Base-by-base conservation (phyloP, 2,113 vertebrate species). In the Notarius lentiginosus region DNA sequence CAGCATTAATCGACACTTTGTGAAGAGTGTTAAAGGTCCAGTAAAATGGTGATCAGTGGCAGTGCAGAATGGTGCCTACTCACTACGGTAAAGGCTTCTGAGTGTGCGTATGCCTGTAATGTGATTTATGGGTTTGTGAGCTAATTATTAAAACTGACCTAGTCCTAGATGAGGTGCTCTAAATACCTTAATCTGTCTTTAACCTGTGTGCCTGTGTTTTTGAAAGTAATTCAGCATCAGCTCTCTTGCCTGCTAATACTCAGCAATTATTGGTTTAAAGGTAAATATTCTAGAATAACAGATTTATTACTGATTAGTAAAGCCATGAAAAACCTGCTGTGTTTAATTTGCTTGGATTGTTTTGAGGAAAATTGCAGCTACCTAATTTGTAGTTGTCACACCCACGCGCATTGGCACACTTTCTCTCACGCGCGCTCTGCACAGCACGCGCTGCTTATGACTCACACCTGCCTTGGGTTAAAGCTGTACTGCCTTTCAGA, bases 121-220 rank as follows among this genome's bases (percentile, higher is more conserved):
- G 22, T 76, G 73, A 76, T 24, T 17, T 68, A 17, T 70, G 34
- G 55, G 55, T 75, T 82, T 79, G 68, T 34, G 11, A 7, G 66
- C 20, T 5, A 58, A 60, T 80, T 88, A 84, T 82, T 87, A 84
- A 86, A 89, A 79, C 41, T 88, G 89, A 89, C 89, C 88, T 87
- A 90, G 70, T 91, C 84, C 79, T 87, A 82, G 81, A 87, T 79
- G 86, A 90, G 79, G 58, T 73, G 90, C 82, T 85, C 86, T 61
- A 89, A 72, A 89, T 88, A 89, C 84, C 22, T 87, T 87, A 83
- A 90, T 80, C 87, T 89, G 82, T 77, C 70, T 87, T 86, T 84
- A 79, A n/a, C 27, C 60, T 70, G 51, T 30, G 20, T 84, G 53
- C 51, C 47, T 49, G 58, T 68, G 72, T 68, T 77, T 47, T 81